Conservation (phyloP, 2,113 vertebrate species). For the Mellivora capensis region DNA sequence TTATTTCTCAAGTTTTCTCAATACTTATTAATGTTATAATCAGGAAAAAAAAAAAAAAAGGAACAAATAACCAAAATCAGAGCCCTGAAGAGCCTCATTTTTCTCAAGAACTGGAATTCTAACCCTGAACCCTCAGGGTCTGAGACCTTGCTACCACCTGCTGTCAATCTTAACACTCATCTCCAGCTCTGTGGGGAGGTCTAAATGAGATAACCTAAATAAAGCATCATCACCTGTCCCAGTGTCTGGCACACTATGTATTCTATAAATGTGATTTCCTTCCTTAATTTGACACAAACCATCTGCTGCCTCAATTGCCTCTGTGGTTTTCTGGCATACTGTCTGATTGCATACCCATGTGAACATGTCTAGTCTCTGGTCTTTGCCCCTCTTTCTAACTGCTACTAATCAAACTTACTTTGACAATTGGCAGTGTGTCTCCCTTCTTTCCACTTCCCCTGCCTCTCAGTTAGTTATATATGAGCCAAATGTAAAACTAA, state of each 20-base stretch:
- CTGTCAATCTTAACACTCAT: not conserved
- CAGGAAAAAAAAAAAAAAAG: constrained; percentile 3
- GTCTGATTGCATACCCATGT: not conserved
- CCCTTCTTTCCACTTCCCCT: not conserved
- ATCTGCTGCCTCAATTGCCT: not conserved
- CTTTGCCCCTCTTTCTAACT: not conserved
- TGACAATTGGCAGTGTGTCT: not conserved
- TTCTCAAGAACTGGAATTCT: not conserved
- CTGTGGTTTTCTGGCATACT: not conserved
- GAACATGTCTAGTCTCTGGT: not conserved
- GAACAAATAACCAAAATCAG: not conserved
- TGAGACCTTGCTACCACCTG: not conserved
- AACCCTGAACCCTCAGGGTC: not conserved
- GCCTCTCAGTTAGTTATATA: not conserved
- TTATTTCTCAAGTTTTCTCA: constrained; percentile 29
- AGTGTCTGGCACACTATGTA: not conserved
- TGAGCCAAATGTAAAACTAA: not conserved
- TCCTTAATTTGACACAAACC: not conserved
- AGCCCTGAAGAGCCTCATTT: not conserved
- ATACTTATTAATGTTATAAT: not conserved
- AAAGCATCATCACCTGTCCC: not conserved
- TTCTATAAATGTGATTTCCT: not conserved
- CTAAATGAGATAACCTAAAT: not conserved
- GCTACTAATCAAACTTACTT: not conserved
- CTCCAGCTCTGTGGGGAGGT: not conserved